phyloP scores from a whole-genome alignment of 2,113 vertebrate genomes.

The Sinocyclocheilus rhinocerous region DNA sequence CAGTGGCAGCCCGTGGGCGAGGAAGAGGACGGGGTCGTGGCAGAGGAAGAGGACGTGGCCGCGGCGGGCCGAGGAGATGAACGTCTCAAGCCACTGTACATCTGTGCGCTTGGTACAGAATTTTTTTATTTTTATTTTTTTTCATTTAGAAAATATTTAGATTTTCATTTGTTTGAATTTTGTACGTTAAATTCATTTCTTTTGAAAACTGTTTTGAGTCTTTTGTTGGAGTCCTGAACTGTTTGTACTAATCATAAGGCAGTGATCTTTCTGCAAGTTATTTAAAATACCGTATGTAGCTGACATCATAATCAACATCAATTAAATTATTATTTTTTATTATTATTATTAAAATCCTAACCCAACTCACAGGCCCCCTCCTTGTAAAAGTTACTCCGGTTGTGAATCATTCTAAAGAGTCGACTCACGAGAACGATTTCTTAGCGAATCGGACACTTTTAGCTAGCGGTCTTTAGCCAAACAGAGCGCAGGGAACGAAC shows the following conservation, averaged over 20 bases:
- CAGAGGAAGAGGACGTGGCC: conserved; percentile 85
- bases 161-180: conserved; percentile 64
- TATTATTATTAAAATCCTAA: neutral
- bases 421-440: neutral
- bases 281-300: neutral
- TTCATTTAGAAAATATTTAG: conserved; percentile 60
- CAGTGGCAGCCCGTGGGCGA: conserved; percentile 94
- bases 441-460: neutral
- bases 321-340: neutral
- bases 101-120: conserved; percentile 81
- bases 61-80: conserved; percentile 95
- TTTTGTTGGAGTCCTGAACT: neutral
- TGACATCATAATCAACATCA: neutral
- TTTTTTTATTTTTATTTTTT: conserved; percentile 66
- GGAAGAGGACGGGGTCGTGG: conserved; percentile 90
- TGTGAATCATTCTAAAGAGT: neutral
- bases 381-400: neutral
- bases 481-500: too few species aligned
- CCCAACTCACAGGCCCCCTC: too few species aligned
- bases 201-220: conserved; percentile 46
- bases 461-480: neutral
- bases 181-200: conserved; percentile 75
- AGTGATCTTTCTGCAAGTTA: neutral
- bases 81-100: conserved; percentile 48
- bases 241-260: neutral